These are phyloP conservation scores for Procambarus clarkii DNA, from an alignment of 1,140 invertebrate genomes.

Conservation along the genomic window DNA sequence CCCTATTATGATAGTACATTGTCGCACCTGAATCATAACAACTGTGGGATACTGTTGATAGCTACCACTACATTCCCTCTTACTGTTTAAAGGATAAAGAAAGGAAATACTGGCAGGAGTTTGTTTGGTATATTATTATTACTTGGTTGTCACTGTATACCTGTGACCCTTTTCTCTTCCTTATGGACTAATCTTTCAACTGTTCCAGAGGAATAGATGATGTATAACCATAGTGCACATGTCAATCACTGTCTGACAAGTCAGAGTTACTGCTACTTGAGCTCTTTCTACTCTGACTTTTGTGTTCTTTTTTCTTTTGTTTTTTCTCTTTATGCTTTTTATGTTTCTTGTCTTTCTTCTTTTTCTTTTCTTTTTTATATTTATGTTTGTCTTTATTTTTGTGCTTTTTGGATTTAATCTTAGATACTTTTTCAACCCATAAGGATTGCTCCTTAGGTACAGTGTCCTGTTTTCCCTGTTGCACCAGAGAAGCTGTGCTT, in stretches of 20 bases:
- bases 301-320: constrained; percentile 1
- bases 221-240: background rate
- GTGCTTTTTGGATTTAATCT: constrained; percentile 43
- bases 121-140: no score
- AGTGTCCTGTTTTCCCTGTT: background rate
- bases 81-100: no score
- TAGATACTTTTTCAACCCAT: constrained; percentile 46
- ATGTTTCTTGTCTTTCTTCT: constrained; percentile 45
- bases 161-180: no score
- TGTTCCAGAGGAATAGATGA: no score
- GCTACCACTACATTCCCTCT: no score
- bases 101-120: no score
- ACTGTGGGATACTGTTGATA: no score
- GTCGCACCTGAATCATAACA: no score
- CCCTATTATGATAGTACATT: no score
- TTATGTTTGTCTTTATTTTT: constrained; percentile 56
- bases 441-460: background rate
- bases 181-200: no score
- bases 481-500: background rate
- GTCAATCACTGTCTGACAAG: background rate
- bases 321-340: constrained; percentile 43
- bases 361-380: constrained; percentile 56
- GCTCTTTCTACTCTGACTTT: background rate
- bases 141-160: no score
- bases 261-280: constrained; percentile 12